Evolutionary conservation across 2,888 invertebrate genomes (phyloP).

Genomic region (Ligdia adustata): DNA sequence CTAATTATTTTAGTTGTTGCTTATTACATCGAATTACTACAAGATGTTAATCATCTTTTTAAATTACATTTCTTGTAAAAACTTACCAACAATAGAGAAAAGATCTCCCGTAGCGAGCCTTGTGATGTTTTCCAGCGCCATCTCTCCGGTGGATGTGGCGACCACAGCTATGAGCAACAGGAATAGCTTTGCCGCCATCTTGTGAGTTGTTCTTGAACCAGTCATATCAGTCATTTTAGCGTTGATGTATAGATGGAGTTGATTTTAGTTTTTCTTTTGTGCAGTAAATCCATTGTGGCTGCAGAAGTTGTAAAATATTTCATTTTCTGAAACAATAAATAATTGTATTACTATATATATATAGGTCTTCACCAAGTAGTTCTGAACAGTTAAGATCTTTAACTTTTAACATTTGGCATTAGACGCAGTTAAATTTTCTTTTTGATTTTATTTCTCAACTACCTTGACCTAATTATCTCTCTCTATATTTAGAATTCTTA

Average conservation of each 20-base stretch:
- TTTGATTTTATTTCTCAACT: no score
- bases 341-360: conserved; percentile 3
- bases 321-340: conserved; percentile 45
- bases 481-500: no score
- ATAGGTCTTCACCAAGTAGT: no score
- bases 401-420: no score
- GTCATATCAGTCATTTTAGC: conserved; percentile 44
- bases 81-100: conserved; percentile 81
- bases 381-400: no score
- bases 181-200: conserved; percentile 65
- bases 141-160: conserved; percentile 58
- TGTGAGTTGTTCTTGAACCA: conserved; percentile 33
- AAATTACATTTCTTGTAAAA: no score
- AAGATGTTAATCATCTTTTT: no score
- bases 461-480: no score
- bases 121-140: conserved; percentile 79
- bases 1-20: no score
- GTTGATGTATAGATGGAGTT: conserved; percentile 46
- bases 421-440: no score
- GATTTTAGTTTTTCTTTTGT: conserved; percentile 22
- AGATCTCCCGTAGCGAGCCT: conserved; percentile 85
- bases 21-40: no score
- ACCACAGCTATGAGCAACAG: conserved; percentile 42
- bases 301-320: conserved; percentile 27
- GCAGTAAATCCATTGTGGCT: conserved; percentile 34